Evolutionary conservation across 1,140 invertebrate species (phyloP), one percentile per base, ranked within the genome.

Genomic region (Formica selysi): DNA sequence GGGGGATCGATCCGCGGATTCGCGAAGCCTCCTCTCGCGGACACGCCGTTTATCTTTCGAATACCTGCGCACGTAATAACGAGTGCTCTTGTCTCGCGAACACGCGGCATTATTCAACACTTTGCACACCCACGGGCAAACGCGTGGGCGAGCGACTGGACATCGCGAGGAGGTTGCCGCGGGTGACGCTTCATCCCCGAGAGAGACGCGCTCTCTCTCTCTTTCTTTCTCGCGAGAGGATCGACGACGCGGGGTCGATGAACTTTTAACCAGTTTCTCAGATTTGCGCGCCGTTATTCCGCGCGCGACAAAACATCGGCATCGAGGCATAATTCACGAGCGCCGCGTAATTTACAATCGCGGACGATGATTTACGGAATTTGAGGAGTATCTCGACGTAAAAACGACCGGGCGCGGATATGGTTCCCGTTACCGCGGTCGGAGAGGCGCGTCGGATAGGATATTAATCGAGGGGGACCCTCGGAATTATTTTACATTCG

Each of bases 61-160:
- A 78, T 89, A 89, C 79, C 89, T 74, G 79, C 74, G 61, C 57
- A 70, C 59, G 84, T 41, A 71, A 88, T 89, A 89, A 90, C 79
- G 78, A 86, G 87, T 38, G 71, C 64, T 64, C 76, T 57, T 48
- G 70, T 70, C 54, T 51, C 48, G 36, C n/a, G 59, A 74, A 22
- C 67, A 44, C 61, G 59, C 73, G 48, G 57, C 59, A 68, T 84
- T 89, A 89, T 87, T 89, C 89, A 87, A 78, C 85, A 44, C 62
- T 76, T 32, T 2, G 85, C 44, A 64, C 85, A 85, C 74, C 38
- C 67, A 64, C 68, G 61, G 54, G 68, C 67, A 68, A 29, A 36
- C 57, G 86, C 85, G 89, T 90, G 62, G 88, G 79, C 74, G 88
- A 71, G 7, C 71, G 48, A 51, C 48, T 29, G 78, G 36, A 79